Percentiles rank a stretch among this genome's conserved stretches.
Evolutionary conservation across 2,888 invertebrate genomes (phyloP).

Genomic region (Saturnia pavonia): DNA sequence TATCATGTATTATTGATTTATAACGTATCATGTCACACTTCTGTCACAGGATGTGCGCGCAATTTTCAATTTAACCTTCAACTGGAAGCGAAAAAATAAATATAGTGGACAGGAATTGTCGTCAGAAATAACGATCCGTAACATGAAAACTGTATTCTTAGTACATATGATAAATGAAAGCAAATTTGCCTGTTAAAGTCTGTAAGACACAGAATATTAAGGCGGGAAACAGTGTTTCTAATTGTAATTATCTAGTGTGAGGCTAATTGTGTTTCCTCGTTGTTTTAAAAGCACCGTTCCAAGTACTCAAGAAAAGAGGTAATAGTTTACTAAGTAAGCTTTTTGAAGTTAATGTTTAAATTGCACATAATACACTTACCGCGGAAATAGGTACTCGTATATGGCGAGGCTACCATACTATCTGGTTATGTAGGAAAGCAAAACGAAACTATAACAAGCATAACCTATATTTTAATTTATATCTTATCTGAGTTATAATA

Average conservation of each 20-base stretch:
- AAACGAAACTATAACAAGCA: too few species aligned
- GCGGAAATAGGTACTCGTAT: too few species aligned
- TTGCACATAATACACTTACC: conserved; percentile 10
- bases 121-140: not conserved
- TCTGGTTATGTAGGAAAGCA: too few species aligned
- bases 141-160: not conserved
- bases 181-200: conserved; percentile 18
- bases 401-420: too few species aligned
- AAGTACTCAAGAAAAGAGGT: conserved; percentile 40
- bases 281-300: conserved; percentile 42
- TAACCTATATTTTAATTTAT: too few species aligned
- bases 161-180: not conserved
- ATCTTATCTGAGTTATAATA: too few species aligned
- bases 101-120: not conserved
- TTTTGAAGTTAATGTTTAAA: conserved; percentile 17
- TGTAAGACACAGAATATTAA: conserved; percentile 32
- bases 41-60: too few species aligned
- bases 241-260: conserved; percentile 53
- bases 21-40: too few species aligned
- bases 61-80: too few species aligned
- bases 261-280: conserved; percentile 49
- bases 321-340: conserved; percentile 29
- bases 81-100: too few species aligned
- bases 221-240: conserved; percentile 40
- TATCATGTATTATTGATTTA: too few species aligned